Evolutionary conservation across 2,888 invertebrate genomes (phyloP).

Genomic region (Ferrisia virgata): DNA sequence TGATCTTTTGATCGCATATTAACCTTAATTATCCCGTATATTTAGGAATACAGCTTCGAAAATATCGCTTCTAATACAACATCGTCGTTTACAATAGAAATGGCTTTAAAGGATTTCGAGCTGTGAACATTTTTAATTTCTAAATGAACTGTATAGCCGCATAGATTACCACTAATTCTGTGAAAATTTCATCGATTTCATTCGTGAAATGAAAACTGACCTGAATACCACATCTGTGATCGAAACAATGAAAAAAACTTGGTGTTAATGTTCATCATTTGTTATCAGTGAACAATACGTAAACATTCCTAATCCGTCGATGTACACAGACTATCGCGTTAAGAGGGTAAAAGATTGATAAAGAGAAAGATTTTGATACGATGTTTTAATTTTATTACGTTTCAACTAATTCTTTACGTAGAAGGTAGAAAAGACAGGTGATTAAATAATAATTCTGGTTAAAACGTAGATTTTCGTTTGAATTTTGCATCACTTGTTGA

Average conservation of each 20-base stretch:
- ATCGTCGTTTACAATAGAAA: too few species aligned
- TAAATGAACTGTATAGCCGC: too few species aligned
- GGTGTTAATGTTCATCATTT: neutral
- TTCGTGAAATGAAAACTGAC: neutral
- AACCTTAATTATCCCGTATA: neutral
- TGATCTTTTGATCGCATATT: neutral
- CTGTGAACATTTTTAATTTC: too few species aligned
- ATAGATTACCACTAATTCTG: too few species aligned
- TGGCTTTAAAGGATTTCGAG: too few species aligned
- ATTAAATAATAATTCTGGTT: neutral
- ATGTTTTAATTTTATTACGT: neutral
- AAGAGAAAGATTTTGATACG: neutral
- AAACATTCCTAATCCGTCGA: neutral
- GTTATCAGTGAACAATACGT: neutral
- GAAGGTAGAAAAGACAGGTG: neutral
- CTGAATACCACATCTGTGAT: neutral
- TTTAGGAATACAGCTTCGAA: too few species aligned
- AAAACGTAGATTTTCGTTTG: neutral
- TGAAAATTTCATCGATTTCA: neutral
- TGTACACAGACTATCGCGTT: neutral
- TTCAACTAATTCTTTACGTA: neutral
- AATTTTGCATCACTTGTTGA: slow-evolving; percentile 27
- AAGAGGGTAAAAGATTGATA: neutral
- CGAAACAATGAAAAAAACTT: neutral
- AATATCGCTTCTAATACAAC: too few species aligned